Percentiles rank a stretch among this genome's conserved stretches.
These are phyloP conservation scores for Rhogogaster chlorosoma DNA, from an alignment of 2,888 invertebrate species.

Conservation along the genomic window DNA sequence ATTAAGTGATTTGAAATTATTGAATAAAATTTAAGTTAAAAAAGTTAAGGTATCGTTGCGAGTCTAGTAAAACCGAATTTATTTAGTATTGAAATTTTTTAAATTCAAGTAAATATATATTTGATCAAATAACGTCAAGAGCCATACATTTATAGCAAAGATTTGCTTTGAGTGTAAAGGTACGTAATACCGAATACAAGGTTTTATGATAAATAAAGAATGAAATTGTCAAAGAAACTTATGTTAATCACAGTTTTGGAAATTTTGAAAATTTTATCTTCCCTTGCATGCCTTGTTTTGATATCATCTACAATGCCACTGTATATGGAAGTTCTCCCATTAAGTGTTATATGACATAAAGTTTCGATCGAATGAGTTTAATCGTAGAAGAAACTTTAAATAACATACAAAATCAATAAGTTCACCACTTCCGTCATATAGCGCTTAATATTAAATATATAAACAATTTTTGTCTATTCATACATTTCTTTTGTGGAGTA, in stretches of 20 bases:
- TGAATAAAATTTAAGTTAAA: conserved; percentile 17
- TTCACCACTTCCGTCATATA: conserved; percentile 5
- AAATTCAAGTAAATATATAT: neutral
- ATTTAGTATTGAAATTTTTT: neutral
- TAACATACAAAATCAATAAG: neutral
- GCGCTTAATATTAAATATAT: conserved; percentile 7
- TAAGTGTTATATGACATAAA: conserved; percentile 6
- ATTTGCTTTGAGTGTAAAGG: neutral
- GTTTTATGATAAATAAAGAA: conserved; percentile 13
- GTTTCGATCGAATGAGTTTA: neutral
- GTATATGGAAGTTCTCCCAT: conserved; percentile 31
- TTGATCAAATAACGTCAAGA: neutral
- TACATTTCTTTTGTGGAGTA: conserved; percentile 14
- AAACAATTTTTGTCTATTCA: neutral
- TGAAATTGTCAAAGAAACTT: neutral
- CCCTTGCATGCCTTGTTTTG: conserved; percentile 24
- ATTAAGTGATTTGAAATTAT: conserved; percentile 20
- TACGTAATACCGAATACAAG: neutral
- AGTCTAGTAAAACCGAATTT: neutral
- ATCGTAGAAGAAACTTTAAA: neutral
- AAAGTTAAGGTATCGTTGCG: neutral
- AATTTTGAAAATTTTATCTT: neutral
- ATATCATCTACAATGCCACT: conserved; percentile 42
- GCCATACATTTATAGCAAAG: neutral
- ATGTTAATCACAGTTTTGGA: neutral